Evolutionary conservation across 2,797 vertebrate genomes (phyloP), one percentile per base, ranked within the genome.

Genomic region (Sebastes hubbsi): DNA sequence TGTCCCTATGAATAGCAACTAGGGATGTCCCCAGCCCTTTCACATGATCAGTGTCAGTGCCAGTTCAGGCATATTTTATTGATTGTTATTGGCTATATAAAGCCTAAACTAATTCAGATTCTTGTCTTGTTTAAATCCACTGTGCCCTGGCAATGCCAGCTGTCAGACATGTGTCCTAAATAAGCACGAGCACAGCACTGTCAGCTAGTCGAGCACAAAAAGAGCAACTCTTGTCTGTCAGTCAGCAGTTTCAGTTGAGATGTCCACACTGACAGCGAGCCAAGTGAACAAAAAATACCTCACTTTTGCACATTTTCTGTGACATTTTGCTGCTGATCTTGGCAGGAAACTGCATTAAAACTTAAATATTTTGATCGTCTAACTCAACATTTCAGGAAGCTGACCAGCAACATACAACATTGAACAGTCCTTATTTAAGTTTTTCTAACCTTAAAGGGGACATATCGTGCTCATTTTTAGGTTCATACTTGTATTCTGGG

Each of bases 141-240:
- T 42, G 71, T 64, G 62, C 32, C 12, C 20, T 2, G 54, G 22
- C 49, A 27, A 12, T 29, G 22, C 14, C 79, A 72, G 74, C 62
- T 62, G 60, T 68, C 72, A 75, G 27, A 75, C 61, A 65, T 5
- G 32, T 36, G 74, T 85, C 80, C 83, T 63, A 79, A 83, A 83
- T 75, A 81, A 70, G 76, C 73, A n/a, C 0, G 10, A 74, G 65
- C 46, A 6, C 55, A n/a, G 67, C 59, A 10, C 36, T 3, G 65
- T 70, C 73, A 66, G 65, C 64, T 6, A 16, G 60, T 24, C 4
- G n/a, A 72, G 74, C 65, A 66, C 27, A 58, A 56, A 16, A 30
- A 5, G 1, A 62, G 55, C 1, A 8, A 54, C 30, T 29, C 18
- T 22, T 5, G 56, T 25, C 22, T 11, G 20, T 49, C 12, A 32